These are phyloP conservation scores for Micoletzkya japonica DNA, from an alignment of 2,888 invertebrate species.

Conservation along the genomic window DNA sequence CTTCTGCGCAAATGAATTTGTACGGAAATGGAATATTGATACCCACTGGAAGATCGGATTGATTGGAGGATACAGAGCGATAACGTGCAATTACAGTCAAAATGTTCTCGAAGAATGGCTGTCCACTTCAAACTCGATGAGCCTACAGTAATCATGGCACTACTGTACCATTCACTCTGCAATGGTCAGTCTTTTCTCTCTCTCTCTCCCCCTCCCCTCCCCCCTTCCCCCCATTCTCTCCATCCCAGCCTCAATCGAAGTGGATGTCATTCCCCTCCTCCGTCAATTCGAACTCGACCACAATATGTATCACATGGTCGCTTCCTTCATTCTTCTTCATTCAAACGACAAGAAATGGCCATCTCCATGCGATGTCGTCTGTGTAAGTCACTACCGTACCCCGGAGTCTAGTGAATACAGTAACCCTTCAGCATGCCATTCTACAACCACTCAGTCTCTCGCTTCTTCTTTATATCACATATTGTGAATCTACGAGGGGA, in stretches of 20 bases:
- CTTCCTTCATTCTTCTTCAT: too few species aligned
- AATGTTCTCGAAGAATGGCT: not conserved
- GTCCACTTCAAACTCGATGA: slow-evolving; percentile 16
- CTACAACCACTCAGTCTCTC: too few species aligned
- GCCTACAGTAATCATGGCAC: not conserved
- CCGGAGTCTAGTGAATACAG: too few species aligned
- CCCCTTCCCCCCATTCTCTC: not conserved
- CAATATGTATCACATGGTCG: not conserved
- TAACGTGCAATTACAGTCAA: slow-evolving; percentile 5
- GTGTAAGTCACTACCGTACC: too few species aligned
- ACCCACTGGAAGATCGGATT: too few species aligned
- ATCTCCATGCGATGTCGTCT: too few species aligned
- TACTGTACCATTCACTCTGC: not conserved
- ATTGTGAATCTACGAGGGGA: too few species aligned
- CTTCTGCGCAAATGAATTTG: too few species aligned
- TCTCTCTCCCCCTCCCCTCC: not conserved
- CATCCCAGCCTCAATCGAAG: not conserved
- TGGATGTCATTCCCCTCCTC: not conserved
- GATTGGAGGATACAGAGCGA: not conserved
- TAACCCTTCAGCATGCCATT: too few species aligned
- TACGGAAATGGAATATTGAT: too few species aligned
- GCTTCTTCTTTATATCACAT: too few species aligned
- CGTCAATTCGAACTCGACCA: not conserved
- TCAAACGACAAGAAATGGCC: too few species aligned
- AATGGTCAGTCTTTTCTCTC: not conserved